Base-by-base conservation (phyloP, 2,888 invertebrate genomes). In the Helicoverpa assulta region DNA sequence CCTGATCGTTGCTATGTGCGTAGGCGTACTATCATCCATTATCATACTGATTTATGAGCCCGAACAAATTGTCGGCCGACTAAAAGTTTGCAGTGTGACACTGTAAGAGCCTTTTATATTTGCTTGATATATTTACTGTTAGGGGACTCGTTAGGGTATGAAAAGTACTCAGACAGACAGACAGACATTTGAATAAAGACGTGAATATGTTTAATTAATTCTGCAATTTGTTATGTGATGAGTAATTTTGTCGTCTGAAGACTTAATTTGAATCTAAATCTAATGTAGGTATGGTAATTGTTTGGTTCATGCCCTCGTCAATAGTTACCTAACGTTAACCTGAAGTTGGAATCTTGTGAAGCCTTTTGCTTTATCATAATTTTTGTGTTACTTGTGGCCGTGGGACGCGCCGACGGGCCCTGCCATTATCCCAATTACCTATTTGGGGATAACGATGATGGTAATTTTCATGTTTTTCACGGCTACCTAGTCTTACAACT, bases 31-130 rank as follows among this genome's bases (percentile, higher is more conserved):
- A 26, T 4, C 2, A 26, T 26, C 0, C 1, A 26, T 26, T 26
- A 0, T 0, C 4, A 26, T 26, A 26, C 26, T 26, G 26, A 26
- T 26, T 26, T 26, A 26, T 26, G 26, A 26, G 26, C 4, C 26
- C 26, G 26, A 26, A 26, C 2, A 26, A 26, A 26, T 4, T 26
- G 3, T 26, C 4, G 26, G 26, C 26, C 26, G 26, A 26, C 4
- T 26, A 26, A 26, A 26, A 26, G 26, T 26, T 26, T 26, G 26
- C 26, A 26, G 26, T 26, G 0, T 26, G 26, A 2, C 53, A 33
- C 50, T 43, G 64, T 68, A 26, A 50, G 37, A 67, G 57, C 57
- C 54, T 72, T 61, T 71, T 71, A 53, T 59, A 55, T 66, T 70
- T 75, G 37, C 61, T 70, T 52, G 51, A 62, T 57, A 60, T 76